Conservation (phyloP, 2,888 invertebrate species). For the Steinernema hermaphroditum region DNA sequence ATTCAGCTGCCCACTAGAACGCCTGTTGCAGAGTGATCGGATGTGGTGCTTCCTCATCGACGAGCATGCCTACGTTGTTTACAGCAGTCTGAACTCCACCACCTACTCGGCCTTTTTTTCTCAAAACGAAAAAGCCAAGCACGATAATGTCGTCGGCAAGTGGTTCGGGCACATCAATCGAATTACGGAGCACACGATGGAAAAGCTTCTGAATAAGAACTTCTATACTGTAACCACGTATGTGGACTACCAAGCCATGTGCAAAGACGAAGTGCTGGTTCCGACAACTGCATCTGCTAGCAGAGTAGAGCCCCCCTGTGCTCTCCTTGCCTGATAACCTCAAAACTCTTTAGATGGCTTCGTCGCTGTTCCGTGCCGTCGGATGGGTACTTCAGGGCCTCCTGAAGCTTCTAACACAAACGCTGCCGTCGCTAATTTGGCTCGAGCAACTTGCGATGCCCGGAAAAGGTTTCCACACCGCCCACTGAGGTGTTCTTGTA, state of each 20-base stretch:
- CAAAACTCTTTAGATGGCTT: not conserved
- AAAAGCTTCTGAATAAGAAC: conserved; percentile 54
- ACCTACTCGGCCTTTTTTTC: conserved; percentile 47
- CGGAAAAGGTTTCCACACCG: not conserved
- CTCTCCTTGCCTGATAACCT: not conserved
- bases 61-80: conserved; percentile 64
- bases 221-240: conserved; percentile 58
- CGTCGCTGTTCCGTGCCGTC: conserved; percentile 34
- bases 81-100: conserved; percentile 53
- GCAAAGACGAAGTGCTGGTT: conserved; percentile 45
- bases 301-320: conserved; percentile 34
- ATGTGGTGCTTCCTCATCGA: conserved; percentile 62
- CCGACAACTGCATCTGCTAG: conserved; percentile 39
- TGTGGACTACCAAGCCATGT: conserved; percentile 61
- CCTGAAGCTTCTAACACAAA: conserved; percentile 37
- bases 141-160: conserved; percentile 44
- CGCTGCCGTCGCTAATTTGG: conserved; percentile 27
- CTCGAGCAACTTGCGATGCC: conserved; percentile 22
- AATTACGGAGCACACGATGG: conserved; percentile 63
- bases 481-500: not conserved
- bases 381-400: conserved; percentile 38
- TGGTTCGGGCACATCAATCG: conserved; percentile 62
- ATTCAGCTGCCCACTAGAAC: not conserved
- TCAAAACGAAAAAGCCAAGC: conserved; percentile 25
- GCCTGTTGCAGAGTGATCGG: conserved; percentile 38